Evolutionary conservation across 1,140 invertebrate genomes (phyloP).

Genomic region (Apolygus lucorum): DNA sequence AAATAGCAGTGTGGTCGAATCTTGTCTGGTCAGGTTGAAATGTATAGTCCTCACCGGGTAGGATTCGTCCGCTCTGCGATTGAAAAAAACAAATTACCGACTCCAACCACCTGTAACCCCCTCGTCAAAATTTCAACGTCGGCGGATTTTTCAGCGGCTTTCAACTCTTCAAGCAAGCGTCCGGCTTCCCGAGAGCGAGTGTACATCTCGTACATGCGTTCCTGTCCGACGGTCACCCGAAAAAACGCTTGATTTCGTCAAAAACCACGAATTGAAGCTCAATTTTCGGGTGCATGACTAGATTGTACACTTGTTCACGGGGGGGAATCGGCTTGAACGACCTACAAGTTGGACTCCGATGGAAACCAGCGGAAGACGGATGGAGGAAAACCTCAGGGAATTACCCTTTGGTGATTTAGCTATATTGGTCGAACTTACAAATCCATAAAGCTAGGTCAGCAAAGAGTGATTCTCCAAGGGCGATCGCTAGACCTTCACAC

Average conservation of each 20-base stretch:
- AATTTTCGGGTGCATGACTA: slow-evolving; percentile 24
- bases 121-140: neutral
- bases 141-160: no score
- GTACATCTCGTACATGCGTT: slow-evolving; percentile 5
- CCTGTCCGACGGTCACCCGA: no score
- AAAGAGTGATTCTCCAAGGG: slow-evolving; percentile 18
- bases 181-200: neutral
- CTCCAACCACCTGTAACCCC: neutral
- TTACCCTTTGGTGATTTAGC: slow-evolving; percentile 29
- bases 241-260: no score
- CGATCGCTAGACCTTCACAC: neutral
- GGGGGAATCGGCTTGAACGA: neutral
- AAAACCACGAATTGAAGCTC: neutral
- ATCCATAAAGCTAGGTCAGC: slow-evolving; percentile 30
- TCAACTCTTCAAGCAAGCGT: no score
- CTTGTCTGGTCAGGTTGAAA: neutral
- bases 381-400: neutral
- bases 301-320: slow-evolving; percentile 29
- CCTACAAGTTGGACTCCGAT: neutral
- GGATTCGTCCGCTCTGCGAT: slow-evolving; percentile 13
- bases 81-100: neutral
- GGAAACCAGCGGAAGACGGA: neutral
- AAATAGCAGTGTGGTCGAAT: slow-evolving; percentile 9
- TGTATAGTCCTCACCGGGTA: slow-evolving; percentile 7
- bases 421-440: slow-evolving; percentile 9